Percentiles rank a stretch among this genome's conserved stretches.
These are phyloP conservation scores for Helicoverpa armigera DNA, from an alignment of 1,140 invertebrate species.

Conservation along the genomic window DNA sequence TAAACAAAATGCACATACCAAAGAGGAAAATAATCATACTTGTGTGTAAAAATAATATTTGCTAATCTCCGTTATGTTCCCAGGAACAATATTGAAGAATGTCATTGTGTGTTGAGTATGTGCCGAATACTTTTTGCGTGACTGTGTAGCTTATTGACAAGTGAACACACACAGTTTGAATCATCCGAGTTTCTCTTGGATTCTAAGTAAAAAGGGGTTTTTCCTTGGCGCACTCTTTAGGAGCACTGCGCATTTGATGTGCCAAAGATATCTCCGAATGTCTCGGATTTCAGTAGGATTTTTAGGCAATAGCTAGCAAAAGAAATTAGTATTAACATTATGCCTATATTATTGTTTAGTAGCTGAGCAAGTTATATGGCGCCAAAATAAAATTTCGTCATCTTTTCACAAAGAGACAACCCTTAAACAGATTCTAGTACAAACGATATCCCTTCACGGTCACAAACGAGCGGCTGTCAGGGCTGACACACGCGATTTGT, in stretches of 20 bases:
- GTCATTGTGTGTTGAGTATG: conserved; percentile 16
- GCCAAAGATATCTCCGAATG: neutral
- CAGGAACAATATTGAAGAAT: conserved; percentile 33
- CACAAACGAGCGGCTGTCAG: conserved; percentile 60
- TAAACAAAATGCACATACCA: no score
- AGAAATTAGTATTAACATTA: no score
- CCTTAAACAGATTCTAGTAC: conserved; percentile 39
- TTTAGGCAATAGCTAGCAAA: no score
- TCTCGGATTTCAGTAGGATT: no score
- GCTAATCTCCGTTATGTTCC: no score
- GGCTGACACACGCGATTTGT: conserved; percentile 59
- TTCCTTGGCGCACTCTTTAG: neutral
- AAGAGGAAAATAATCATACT: neutral
- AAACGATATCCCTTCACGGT: conserved; percentile 49
- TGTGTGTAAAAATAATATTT: no score
- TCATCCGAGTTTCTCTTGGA: conserved; percentile 1
- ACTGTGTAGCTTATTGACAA: neutral
- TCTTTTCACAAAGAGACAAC: conserved; percentile 5
- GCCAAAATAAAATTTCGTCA: neutral
- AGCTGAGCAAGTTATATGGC: no score
- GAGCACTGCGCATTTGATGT: neutral
- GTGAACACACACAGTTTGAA: neutral
- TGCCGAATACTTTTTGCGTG: conserved; percentile 33
- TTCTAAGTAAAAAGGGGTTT: neutral
- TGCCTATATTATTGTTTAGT: no score